Percentiles rank a stretch among this genome's conserved stretches.
Evolutionary conservation across 2,113 vertebrate genomes (phyloP).

Genomic region (Otolemur garnettii): DNA sequence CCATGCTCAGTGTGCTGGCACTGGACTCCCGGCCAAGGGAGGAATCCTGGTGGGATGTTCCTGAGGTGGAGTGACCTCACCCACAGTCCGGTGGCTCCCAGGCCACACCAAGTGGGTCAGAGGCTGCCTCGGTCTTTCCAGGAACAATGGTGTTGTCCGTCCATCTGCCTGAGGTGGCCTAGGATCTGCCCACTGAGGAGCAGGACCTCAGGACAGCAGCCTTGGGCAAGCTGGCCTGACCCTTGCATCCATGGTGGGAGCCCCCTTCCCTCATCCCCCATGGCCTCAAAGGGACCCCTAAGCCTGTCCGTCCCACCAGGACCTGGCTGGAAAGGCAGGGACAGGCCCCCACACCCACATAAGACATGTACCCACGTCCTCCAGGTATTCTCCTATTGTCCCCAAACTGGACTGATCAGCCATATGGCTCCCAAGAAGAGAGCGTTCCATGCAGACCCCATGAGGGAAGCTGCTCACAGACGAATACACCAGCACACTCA

Average conservation of each 20-base stretch:
- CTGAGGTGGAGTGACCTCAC: neutral
- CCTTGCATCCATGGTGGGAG: fast-evolving
- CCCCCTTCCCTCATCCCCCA: fast-evolving
- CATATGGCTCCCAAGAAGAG: fast-evolving
- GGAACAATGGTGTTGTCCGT: fast-evolving
- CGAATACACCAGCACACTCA: fast-evolving
- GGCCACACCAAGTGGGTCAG: fast-evolving
- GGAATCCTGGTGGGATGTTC: neutral
- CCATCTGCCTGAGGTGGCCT: neutral
- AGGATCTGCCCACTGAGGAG: neutral
- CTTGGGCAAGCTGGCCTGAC: fast-evolving
- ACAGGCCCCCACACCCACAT: neutral
- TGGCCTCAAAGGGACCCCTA: fast-evolving
- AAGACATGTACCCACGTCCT: neutral
- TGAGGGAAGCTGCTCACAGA: fast-evolving
- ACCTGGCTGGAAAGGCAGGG: neutral
- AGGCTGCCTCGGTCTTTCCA: fast-evolving
- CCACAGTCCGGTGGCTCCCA: neutral
- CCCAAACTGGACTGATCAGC: neutral
- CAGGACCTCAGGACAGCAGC: neutral
- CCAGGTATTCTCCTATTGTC: neutral
- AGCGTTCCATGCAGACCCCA: fast-evolving
- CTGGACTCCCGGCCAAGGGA: fast-evolving
- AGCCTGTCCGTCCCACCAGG: neutral
- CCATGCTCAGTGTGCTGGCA: fast-evolving